Conservation (phyloP, 2,113 vertebrate genomes). For the Phalacrocorax brasilianus region DNA sequence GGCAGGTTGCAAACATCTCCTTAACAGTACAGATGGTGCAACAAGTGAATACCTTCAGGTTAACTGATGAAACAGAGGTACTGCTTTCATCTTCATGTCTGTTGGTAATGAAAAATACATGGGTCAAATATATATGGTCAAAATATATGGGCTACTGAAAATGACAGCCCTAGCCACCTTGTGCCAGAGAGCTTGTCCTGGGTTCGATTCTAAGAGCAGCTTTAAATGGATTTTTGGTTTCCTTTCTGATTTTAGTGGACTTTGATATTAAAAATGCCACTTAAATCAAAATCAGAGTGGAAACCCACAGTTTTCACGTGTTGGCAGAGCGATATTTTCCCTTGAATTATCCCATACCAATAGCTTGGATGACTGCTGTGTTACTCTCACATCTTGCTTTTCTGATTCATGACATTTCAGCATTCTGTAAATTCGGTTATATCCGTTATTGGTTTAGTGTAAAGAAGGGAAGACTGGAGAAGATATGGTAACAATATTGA, state of each 20-base stretch:
- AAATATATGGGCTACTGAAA: not conserved
- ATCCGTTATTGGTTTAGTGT: not conserved
- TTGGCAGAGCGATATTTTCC: not conserved
- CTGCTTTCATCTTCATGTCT: conserved; percentile 3
- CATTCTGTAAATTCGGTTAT: not conserved
- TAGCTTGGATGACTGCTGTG: not conserved
- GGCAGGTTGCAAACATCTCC: conserved; percentile 19
- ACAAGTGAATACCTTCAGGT: conserved; percentile 17
- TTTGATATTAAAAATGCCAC: not conserved
- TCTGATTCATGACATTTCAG: not conserved
- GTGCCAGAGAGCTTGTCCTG: not conserved
- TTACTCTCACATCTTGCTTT: not conserved
- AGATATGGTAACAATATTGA: not conserved
- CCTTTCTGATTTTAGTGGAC: not conserved
- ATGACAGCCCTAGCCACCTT: not conserved
- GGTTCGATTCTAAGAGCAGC: not conserved
- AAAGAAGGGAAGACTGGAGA: not conserved
- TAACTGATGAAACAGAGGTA: conserved; percentile 18
- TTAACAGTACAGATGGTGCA: conserved; percentile 31
- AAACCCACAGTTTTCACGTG: not conserved
- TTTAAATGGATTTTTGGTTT: not conserved
- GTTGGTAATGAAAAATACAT: not conserved
- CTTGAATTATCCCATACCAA: not conserved
- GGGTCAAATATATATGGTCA: not conserved
- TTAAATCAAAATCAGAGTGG: not conserved